Evolutionary conservation across 2,888 invertebrate genomes (phyloP).

Genomic region (Drosophila lutescens): DNA sequence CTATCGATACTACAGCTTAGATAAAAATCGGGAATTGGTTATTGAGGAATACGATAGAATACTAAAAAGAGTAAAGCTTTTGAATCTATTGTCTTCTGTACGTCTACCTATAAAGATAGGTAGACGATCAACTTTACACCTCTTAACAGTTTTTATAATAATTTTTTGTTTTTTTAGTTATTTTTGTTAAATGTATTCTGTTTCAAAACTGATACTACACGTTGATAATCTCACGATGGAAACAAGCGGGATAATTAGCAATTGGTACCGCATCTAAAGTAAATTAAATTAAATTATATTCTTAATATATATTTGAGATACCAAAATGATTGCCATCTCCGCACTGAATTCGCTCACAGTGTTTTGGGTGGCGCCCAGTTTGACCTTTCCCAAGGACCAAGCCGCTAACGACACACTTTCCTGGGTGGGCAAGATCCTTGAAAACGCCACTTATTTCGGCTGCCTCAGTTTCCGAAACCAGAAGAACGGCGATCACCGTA

Average conservation of each 20-base stretch:
- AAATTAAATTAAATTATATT: neutral
- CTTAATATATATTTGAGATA: neutral
- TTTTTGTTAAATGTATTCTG: too few relatives aligned
- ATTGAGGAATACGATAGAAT: too few relatives aligned
- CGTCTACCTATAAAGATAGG: too few relatives aligned
- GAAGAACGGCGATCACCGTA: neutral
- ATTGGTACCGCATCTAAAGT: conserved; percentile 56
- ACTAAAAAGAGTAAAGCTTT: too few relatives aligned
- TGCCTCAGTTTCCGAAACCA: conserved; percentile 9
- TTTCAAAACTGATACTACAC: too few relatives aligned
- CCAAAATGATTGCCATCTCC: neutral
- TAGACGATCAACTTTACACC: too few relatives aligned
- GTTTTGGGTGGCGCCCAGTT: conserved; percentile 37
- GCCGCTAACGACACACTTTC: conserved; percentile 59
- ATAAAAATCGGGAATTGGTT: neutral
- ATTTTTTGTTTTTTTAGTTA: too few relatives aligned
- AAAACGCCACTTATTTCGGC: conserved; percentile 45
- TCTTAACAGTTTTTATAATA: too few relatives aligned
- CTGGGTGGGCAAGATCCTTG: conserved; percentile 55
- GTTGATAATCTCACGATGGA: too few relatives aligned
- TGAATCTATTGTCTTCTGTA: too few relatives aligned
- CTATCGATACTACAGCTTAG: neutral
- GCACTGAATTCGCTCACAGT: conserved; percentile 58
- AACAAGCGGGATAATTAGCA: too few relatives aligned
- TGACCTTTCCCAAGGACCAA: conserved; percentile 46